Conservation (phyloP, 2,888 invertebrate species). For the Mellilla xanthometata region DNA sequence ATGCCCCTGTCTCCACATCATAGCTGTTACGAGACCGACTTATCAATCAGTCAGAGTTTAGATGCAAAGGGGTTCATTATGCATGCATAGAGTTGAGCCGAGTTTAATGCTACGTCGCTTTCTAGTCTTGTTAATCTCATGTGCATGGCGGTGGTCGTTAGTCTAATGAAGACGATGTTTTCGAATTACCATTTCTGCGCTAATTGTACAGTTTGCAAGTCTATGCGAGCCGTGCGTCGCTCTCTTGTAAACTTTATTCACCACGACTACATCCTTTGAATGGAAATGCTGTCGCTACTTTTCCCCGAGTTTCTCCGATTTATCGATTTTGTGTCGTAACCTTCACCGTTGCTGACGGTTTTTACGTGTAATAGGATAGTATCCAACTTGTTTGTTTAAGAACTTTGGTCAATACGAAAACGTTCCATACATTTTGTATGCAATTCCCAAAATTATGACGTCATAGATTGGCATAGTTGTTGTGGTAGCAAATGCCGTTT, state of each 20-base stretch:
- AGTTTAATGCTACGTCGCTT: constrained; percentile 32
- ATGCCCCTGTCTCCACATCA: constrained; percentile 5
- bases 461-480: no score
- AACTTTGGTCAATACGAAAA: no score
- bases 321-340: constrained; percentile 5
- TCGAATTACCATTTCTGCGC: constrained; percentile 23
- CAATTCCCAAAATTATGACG: no score
- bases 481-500: no score
- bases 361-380: no score
- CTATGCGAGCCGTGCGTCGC: constrained; percentile 20
- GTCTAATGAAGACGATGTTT: constrained; percentile 37
- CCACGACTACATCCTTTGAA: constrained; percentile 17
- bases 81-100: constrained; percentile 24
- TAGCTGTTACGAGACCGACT: constrained; percentile 15
- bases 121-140: constrained; percentile 40
- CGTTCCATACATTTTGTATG: no score
- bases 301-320: constrained; percentile 15
- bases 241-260: constrained; percentile 22
- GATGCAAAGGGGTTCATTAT: constrained; percentile 20
- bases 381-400: no score
- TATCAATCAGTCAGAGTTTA: constrained; percentile 22
- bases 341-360: constrained; percentile 14
- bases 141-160: constrained; percentile 35
- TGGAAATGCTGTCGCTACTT: constrained; percentile 12
- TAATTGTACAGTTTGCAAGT: constrained; percentile 31